Evolutionary conservation across 35 echinoderm and acorn worm genomes (phyloP).

Genomic region (Eucidaris tribuloides): DNA sequence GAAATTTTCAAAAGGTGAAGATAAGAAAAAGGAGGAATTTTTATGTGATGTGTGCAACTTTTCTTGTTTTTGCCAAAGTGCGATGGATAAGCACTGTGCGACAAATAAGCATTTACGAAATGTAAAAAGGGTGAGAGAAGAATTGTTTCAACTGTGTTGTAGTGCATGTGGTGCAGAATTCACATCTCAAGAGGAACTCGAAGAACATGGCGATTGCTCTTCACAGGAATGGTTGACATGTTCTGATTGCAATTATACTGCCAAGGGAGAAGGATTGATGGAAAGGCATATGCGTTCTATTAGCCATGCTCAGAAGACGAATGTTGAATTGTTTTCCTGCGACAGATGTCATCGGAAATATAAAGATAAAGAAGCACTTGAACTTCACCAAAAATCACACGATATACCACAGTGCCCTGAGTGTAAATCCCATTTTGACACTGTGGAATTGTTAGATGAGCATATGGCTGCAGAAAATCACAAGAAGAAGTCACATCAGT

Average conservation of each 20-base stretch:
- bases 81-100: background rate
- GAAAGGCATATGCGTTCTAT: background rate
- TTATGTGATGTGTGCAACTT: background rate
- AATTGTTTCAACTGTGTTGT: no score
- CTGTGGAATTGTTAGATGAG: background rate
- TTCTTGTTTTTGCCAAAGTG: background rate
- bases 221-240: no score
- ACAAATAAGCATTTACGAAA: slow-evolving; percentile 20
- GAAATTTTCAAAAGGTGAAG: no score
- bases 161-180: no score
- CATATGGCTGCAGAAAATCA: background rate
- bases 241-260: no score
- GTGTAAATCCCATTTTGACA: slow-evolving; percentile 31
- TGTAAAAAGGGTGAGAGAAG: background rate
- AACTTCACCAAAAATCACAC: background rate
- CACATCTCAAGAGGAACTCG: no score
- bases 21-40: no score
- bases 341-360: background rate
- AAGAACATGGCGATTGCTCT: no score
- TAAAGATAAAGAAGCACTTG: background rate
- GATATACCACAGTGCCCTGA: background rate
- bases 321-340: background rate
- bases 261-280: no score
- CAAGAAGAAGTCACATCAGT: background rate
- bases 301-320: slow-evolving; percentile 1